Base-by-base conservation (phyloP, 2,797 vertebrate species). In the Morelia viridis region DNA sequence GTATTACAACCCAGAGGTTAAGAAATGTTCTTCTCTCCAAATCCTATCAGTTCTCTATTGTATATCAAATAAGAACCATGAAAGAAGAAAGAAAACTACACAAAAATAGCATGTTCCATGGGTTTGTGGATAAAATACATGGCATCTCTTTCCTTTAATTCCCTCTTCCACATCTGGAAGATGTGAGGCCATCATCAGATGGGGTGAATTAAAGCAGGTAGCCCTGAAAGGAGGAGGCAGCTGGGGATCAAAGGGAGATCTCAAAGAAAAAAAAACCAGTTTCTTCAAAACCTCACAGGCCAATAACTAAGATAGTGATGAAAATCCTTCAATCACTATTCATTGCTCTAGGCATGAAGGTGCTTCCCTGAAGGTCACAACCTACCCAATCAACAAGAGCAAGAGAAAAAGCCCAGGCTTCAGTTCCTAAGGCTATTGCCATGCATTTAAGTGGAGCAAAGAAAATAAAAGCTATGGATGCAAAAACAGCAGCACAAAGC, bases 91-190 rank as follows among this genome's bases (percentile, higher is more conserved):
- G n/a, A 90, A n/a, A 1, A 26, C 8, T 28, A 17, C 0, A 84
- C 3, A 83, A 46, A 91, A 64, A 28, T 80, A 89, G 93, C 90
- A 46, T 0, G 28, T 35, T 76, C 89, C 86, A 88, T 91, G 88
- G 10, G 84, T 90, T 92, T 62, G 90, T 93, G 89, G 60, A 94
- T 91, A 56, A 90, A 64, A 86, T 91, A 56, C 93, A 89, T 60
- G 92, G 71, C 19, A 91, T n/a, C 26, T 88, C 41, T 87, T 71
- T 58, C 71, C 31, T 84, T 60, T 56, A 91, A 93, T 91, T 87
- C 85, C 84, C 85, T 87, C 83, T 62, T 1, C 86, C 90, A 91
- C 90, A 41, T 89, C 12, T 17, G 90, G 35, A 0, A 90, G 85
- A 86, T n/a, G 89, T 5, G 90, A 93, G 13, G 35, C 13, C 53